These are phyloP conservation scores for Stomorhina lunata DNA, from an alignment of 2,888 invertebrate species.

Conservation along the genomic window DNA sequence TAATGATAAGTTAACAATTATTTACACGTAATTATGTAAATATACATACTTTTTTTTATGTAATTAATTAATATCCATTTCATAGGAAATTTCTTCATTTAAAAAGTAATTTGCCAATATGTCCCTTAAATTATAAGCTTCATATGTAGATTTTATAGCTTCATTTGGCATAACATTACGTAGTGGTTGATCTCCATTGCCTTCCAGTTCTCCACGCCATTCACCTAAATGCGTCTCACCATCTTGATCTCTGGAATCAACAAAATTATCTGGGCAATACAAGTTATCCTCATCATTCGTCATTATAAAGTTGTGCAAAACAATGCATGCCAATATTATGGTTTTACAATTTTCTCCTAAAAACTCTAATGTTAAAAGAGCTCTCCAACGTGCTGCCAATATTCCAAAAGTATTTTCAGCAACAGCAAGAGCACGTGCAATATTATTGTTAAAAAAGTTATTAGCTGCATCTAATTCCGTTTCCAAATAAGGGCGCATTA, in stretches of 20 bases:
- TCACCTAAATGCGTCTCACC: conserved; percentile 8
- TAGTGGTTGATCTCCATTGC: conserved; percentile 27
- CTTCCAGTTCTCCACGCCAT: conserved; percentile 25
- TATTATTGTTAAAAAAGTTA: conserved; percentile 48
- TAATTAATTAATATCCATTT: no score
- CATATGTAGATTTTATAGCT: neutral
- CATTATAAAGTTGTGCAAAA: conserved; percentile 61
- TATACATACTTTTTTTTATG: no score
- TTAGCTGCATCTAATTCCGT: conserved; percentile 9
- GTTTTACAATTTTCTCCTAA: conserved; percentile 58
- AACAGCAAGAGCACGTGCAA: conserved; percentile 38
- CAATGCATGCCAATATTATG: conserved; percentile 53
- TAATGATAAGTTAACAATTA: no score
- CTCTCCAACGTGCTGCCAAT: conserved; percentile 57
- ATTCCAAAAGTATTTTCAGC: conserved; percentile 65
- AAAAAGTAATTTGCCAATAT: conserved; percentile 26
- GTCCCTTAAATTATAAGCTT: conserved; percentile 18
- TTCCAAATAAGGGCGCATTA: conserved; percentile 57
- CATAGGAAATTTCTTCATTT: conserved; percentile 17
- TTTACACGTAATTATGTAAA: no score
- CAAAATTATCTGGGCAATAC: conserved; percentile 37
- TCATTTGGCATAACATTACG: neutral
- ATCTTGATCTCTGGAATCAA: conserved; percentile 6
- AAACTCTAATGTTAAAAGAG: conserved; percentile 57
- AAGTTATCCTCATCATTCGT: conserved; percentile 26